phyloP scores from a whole-genome alignment of 2,888 invertebrate species.

The Torymus texanus region DNA sequence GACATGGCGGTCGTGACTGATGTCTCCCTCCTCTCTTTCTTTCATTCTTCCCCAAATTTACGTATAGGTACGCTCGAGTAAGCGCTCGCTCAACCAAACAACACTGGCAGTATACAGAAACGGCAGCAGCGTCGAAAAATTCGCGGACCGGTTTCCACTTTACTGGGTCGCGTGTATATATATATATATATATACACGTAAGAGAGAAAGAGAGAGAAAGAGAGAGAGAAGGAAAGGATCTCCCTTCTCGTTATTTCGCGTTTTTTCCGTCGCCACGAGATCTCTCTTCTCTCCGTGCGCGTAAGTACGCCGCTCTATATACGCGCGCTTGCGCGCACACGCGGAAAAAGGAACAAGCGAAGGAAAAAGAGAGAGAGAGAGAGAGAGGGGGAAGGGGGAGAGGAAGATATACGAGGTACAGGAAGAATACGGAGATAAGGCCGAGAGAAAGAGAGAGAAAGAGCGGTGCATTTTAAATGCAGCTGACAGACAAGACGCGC shows the following conservation, averaged over 20 bases:
- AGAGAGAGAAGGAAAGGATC: constrained; percentile 1
- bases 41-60: constrained; percentile 39
- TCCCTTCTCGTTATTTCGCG: constrained; percentile 66
- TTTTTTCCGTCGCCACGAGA: constrained; percentile 58
- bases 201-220: no score
- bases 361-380: constrained; percentile 22
- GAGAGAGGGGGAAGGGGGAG: constrained; percentile 47
- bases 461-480: constrained; percentile 63
- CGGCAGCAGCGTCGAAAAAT: constrained; percentile 55
- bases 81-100: neutral
- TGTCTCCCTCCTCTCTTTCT: constrained; percentile 39
- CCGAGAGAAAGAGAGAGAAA: constrained; percentile 54
- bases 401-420: constrained; percentile 53
- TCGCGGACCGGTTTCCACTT: constrained; percentile 51
- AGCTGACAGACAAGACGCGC: constrained; percentile 63
- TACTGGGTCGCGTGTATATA: constrained; percentile 54
- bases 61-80: neutral
- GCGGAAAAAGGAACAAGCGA: constrained; percentile 16
- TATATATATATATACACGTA: no score
- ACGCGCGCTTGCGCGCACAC: neutral
- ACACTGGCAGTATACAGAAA: constrained; percentile 50
- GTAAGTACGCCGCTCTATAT: neutral
- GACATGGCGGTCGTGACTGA: constrained; percentile 47
- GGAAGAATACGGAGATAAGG: constrained; percentile 55
- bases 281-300: neutral